Conservation (phyloP, 2,888 invertebrate species). For the Notodonta dromedarius region DNA sequence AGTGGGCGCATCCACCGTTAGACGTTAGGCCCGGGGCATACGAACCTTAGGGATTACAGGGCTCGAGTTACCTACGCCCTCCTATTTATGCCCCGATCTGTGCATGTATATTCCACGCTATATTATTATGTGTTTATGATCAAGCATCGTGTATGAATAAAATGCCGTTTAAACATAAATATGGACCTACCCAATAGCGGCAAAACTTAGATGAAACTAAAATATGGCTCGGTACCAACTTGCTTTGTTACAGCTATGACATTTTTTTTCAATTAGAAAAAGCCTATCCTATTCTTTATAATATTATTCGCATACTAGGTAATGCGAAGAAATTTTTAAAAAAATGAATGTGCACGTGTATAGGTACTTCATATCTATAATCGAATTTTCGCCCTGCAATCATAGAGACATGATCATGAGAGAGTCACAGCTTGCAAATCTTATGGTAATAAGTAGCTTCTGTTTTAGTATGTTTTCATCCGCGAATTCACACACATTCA, state of each 20-base stretch:
- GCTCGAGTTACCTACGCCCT: conserved; percentile 41
- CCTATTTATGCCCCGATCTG: conserved; percentile 31
- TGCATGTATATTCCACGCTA: conserved; percentile 33
- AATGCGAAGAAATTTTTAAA: no score
- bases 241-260: no score
- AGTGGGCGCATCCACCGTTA: conserved; percentile 80
- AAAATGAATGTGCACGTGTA: no score
- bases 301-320: no score
- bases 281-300: no score
- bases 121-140: conserved; percentile 18
- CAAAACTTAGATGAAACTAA: no score
- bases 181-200: neutral
- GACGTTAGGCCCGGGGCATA: conserved; percentile 44
- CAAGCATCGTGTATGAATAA: neutral
- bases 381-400: neutral
- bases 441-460: neutral
- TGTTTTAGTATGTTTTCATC: conserved; percentile 9
- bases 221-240: no score
- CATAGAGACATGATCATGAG: neutral
- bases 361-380: no score
- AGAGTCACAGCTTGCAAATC: neutral
- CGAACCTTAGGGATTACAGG: conserved; percentile 42
- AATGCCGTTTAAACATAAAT: neutral
- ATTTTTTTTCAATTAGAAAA: no score
- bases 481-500: conserved; percentile 27